phyloP scores from a whole-genome alignment of 2,888 invertebrate species.

The Drosophila leonis region DNA sequence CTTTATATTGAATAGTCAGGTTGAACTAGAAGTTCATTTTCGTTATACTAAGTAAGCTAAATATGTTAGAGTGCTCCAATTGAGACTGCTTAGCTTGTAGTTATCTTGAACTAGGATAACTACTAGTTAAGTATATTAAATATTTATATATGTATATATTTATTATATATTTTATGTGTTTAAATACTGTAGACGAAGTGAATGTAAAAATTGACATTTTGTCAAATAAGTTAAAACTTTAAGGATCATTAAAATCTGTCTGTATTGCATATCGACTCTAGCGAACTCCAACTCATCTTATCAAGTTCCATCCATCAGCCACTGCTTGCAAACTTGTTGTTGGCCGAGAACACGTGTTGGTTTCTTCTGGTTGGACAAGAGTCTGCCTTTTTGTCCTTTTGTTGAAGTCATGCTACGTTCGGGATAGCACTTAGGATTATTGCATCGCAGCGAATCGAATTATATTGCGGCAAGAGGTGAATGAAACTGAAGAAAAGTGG shows the following conservation, averaged over 20 bases:
- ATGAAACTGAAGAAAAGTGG: constrained; percentile 1
- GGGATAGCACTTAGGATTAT: constrained; percentile 70
- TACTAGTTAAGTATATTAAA: too few relatives aligned
- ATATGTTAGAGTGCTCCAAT: too few relatives aligned
- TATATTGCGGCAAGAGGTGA: constrained; percentile 37
- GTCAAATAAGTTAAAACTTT: not conserved
- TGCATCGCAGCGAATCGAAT: constrained; percentile 64
- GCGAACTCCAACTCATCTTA: constrained; percentile 1
- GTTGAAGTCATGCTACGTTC: constrained; percentile 55
- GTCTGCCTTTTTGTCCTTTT: constrained; percentile 42
- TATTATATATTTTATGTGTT: too few relatives aligned
- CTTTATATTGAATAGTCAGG: too few relatives aligned
- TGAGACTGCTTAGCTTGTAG: too few relatives aligned
- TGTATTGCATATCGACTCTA: not conserved
- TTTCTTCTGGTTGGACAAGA: constrained; percentile 13
- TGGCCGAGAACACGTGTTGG: constrained; percentile 13
- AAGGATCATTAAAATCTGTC: not conserved
- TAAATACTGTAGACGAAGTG: too few relatives aligned
- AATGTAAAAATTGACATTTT: not conserved
- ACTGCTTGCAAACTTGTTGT: constrained; percentile 10
- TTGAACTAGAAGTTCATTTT: too few relatives aligned
- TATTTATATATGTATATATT: too few relatives aligned
- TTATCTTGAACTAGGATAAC: too few relatives aligned
- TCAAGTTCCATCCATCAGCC: constrained; percentile 29
- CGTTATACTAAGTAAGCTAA: too few relatives aligned